Evolutionary conservation across 1,140 invertebrate genomes (phyloP).

Genomic region (Bombus superbus): DNA sequence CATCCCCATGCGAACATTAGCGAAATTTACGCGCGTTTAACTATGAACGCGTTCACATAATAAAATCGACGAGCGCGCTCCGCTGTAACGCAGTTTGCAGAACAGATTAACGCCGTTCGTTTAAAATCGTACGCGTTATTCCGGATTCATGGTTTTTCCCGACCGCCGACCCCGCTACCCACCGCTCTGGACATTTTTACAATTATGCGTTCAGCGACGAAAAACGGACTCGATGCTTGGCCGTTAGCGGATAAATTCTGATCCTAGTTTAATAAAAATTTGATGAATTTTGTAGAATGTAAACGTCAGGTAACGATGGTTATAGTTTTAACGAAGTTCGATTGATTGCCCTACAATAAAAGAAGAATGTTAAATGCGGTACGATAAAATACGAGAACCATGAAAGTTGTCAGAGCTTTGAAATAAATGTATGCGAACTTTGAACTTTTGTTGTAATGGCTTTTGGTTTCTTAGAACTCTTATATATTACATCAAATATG

Average conservation of each 20-base stretch:
- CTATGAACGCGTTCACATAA: constrained; percentile 42
- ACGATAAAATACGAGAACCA: neutral
- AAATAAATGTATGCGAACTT: neutral
- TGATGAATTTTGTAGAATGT: neutral
- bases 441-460: neutral
- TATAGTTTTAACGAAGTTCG: neutral
- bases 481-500: too few relatives aligned
- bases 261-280: neutral
- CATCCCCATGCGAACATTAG: constrained; percentile 10
- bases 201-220: constrained; percentile 10
- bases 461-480: neutral
- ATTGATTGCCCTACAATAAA: too few relatives aligned
- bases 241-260: neutral
- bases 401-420: neutral
- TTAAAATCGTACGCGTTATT: constrained; percentile 29
- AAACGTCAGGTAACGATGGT: neutral
- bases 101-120: constrained; percentile 29
- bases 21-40: constrained; percentile 45
- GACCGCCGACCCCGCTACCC: too few relatives aligned
- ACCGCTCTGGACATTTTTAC: neutral
- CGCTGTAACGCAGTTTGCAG: constrained; percentile 32
- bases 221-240: neutral
- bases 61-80: constrained; percentile 29
- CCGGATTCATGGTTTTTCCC: neutral
- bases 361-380: neutral